Percentiles rank a stretch among this genome's conserved stretches.
These are phyloP conservation scores for Acrocyrtus sp. DNA, from an alignment of 2,888 invertebrate species.

Conservation along the genomic window DNA sequence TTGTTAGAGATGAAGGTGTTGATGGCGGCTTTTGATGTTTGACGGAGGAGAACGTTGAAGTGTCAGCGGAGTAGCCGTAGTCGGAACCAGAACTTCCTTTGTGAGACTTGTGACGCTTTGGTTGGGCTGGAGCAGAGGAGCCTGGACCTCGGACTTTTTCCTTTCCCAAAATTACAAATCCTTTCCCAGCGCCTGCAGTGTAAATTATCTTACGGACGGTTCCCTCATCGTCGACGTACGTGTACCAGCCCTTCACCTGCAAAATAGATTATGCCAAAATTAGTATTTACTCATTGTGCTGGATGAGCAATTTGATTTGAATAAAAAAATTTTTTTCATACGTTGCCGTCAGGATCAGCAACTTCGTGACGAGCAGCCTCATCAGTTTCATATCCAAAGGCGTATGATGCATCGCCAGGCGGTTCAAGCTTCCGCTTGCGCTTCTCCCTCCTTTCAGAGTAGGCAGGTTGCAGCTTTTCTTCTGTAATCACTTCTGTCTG, in stretches of 20 bases:
- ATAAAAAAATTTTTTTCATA: conserved; percentile 40
- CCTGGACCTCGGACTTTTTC: conserved; percentile 32
- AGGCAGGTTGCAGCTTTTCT: conserved; percentile 41
- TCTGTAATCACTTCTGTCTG: conserved; percentile 41
- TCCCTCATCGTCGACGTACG: conserved; percentile 58
- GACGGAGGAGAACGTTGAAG: conserved; percentile 24
- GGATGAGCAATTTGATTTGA: too few relatives aligned
- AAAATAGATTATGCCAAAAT: too few relatives aligned
- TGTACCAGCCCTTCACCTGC: conserved; percentile 43
- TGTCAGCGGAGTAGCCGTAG: conserved; percentile 24
- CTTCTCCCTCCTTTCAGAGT: conserved; percentile 40
- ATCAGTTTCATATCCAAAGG: conserved; percentile 55
- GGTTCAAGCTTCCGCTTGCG: conserved; percentile 21
- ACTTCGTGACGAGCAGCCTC: conserved; percentile 57
- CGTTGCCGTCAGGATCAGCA: conserved; percentile 56
- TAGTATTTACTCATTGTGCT: background rate
- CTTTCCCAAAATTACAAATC: conserved; percentile 55
- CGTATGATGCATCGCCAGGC: conserved; percentile 53
- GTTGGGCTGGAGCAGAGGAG: conserved; percentile 14
- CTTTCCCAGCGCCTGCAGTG: conserved; percentile 59
- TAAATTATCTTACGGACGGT: conserved; percentile 51
- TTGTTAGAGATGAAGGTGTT: conserved; percentile 19
- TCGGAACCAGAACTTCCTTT: conserved; percentile 7
- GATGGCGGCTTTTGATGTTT: conserved; percentile 30
- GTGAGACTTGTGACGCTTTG: background rate